Base-by-base conservation (phyloP, 2,113 vertebrate species). In the Clarias magur region DNA sequence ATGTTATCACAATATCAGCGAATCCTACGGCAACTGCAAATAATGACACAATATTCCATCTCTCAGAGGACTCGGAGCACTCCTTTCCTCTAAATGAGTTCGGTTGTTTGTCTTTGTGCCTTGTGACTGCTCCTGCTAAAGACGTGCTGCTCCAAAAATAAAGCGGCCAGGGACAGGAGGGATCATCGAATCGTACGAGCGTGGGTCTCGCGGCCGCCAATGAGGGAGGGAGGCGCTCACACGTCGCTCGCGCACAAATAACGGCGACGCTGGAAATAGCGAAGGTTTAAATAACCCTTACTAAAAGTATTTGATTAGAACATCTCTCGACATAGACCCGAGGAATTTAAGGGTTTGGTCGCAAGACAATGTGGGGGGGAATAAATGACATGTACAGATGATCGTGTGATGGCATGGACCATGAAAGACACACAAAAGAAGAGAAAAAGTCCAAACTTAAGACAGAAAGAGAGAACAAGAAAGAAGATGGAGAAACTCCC, bases 41-140 rank as follows among this genome's bases (percentile, higher is more conserved):
- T 89, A 89, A 89, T 89, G 85, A 89, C 75, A 83, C 88, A 86
- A 89, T 86, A 89, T 86, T 89, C 67, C 2, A 19, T 25, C 84
- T 86, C 88, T 86, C 88, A 1, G 38, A 86, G 88, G 84, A 86
- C 62, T n/a, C 25, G 72, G 53, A 25, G 87, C 84, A 90, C 88
- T 86, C 91, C 89, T 85, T 48, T 60, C 87, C 73, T 67, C 91
- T 93, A 92, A 90, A 92, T 95, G 95, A 96, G 95, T 97, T 97
- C 96, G 96, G 95, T 96, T 97, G 97, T 98, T 98, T 98, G 97
- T 98, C 97, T 97, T 97, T 96, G 94, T 95, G 97, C 96, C 97
- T 97, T 97, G 97, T 96, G 97, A 97, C 96, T 96, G 96, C 96
- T 96, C 96, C 95, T 95, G 96, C 96, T 97, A 97, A 98, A 98